Conservation (phyloP, 2,888 invertebrate species). For the Aquatica leii region DNA sequence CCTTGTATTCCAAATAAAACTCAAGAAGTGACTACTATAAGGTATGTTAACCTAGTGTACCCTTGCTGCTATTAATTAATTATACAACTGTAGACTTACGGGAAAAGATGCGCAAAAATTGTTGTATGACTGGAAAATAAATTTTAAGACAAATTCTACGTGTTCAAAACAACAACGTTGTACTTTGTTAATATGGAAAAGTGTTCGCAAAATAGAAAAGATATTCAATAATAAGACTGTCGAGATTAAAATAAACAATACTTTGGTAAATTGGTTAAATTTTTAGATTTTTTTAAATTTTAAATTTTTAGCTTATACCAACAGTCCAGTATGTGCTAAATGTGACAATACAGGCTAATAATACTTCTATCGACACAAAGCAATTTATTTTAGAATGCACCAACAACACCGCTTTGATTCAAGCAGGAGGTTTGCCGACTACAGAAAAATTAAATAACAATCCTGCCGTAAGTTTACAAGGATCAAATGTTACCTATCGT, state of each 20-base stretch:
- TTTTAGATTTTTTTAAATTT: neutral
- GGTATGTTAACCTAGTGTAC: slow-evolving; percentile 18
- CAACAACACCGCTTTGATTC: neutral
- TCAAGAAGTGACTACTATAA: slow-evolving; percentile 26
- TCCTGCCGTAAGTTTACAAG: slow-evolving; percentile 13
- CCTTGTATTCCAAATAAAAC: slow-evolving; percentile 18
- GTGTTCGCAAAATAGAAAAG: slow-evolving; percentile 29
- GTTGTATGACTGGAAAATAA: slow-evolving; percentile 30
- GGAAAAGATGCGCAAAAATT: slow-evolving; percentile 36
- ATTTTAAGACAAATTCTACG: slow-evolving; percentile 20
- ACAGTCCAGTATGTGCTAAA: slow-evolving; percentile 8
- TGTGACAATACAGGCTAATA: slow-evolving; percentile 12
- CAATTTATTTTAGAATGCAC: slow-evolving; percentile 20
- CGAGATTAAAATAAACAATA: slow-evolving; percentile 31
- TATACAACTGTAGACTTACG: slow-evolving; percentile 18
- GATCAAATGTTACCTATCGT: slow-evolving; percentile 35
- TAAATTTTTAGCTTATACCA: slow-evolving; percentile 14
- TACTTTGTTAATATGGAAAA: slow-evolving; percentile 33
- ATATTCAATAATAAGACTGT: slow-evolving; percentile 1
- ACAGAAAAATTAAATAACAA: neutral
- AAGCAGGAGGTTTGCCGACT: neutral
- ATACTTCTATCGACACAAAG: slow-evolving; percentile 11
- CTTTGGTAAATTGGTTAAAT: slow-evolving; percentile 16
- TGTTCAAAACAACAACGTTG: slow-evolving; percentile 24
- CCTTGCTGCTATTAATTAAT: neutral